Conservation (phyloP, 1,140 invertebrate species). For the Atta cephalotes region DNA sequence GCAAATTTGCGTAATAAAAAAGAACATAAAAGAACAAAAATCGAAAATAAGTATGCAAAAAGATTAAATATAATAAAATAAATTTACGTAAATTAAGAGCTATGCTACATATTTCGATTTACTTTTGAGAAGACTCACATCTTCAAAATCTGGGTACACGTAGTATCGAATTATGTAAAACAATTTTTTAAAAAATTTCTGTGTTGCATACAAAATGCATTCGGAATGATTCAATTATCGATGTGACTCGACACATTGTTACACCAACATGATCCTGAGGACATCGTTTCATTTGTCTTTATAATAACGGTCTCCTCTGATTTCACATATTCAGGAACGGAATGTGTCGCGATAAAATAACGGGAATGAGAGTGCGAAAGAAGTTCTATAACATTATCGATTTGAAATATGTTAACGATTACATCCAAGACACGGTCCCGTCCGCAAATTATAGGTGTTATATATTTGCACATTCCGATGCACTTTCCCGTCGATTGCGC, state of each 20-base stretch:
- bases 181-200: background rate
- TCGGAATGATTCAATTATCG: constrained; percentile 15
- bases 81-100: no score
- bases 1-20: no score
- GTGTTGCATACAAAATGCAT: background rate
- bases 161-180: background rate
- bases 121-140: no score
- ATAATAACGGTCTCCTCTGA: background rate
- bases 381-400: background rate
- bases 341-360: constrained; percentile 5
- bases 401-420: constrained; percentile 23
- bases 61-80: no score
- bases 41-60: no score
- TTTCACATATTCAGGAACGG: background rate
- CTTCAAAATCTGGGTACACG: no score
- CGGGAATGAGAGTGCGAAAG: background rate
- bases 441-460: constrained; percentile 5
- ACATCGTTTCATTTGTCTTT: constrained; percentile 8
- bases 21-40: no score
- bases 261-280: background rate
- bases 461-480: constrained; percentile 26
- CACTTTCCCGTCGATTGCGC: constrained; percentile 39
- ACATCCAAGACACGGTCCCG: no score
- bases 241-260: background rate
- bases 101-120: no score